These are phyloP conservation scores for Ceratina australensis DNA, from an alignment of 1,140 invertebrate species.

Conservation along the genomic window DNA sequence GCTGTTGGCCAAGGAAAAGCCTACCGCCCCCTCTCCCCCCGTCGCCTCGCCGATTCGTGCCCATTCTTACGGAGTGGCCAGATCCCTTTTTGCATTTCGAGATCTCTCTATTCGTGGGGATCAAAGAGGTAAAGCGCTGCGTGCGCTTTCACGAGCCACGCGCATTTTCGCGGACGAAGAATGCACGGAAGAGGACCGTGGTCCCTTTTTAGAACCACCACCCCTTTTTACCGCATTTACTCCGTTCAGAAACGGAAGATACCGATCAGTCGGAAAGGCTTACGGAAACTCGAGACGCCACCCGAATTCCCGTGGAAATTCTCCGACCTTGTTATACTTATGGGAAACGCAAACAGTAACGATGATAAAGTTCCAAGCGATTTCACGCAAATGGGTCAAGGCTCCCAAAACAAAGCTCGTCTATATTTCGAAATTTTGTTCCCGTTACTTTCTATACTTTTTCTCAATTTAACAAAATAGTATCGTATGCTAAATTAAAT, in stretches of 20 bases:
- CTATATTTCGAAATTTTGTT: background rate
- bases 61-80: conserved; percentile 66
- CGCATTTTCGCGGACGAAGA: conserved; percentile 67
- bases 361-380: conserved; percentile 51
- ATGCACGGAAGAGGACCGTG: conserved; percentile 57
- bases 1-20: conserved; percentile 57
- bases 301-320: conserved; percentile 26
- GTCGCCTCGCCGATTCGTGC: conserved; percentile 19
- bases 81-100: conserved; percentile 73
- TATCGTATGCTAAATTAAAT: too few relatives aligned
- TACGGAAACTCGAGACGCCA: conserved; percentile 59
- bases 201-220: conserved; percentile 42
- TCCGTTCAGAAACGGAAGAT: conserved; percentile 44
- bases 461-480: background rate
- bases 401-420: too few relatives aligned
- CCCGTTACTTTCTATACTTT: background rate
- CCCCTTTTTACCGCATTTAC: conserved; percentile 40
- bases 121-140: conserved; percentile 71
- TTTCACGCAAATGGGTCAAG: conserved; percentile 65
- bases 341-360: conserved; percentile 56
- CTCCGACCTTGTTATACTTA: conserved; percentile 47
- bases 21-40: conserved; percentile 29
- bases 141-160: conserved; percentile 62
- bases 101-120: conserved; percentile 62
- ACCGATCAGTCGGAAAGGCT: conserved; percentile 43